These are phyloP conservation scores for Nothobranchius kuhntae DNA, from an alignment of 2,113 vertebrate genomes.

Conservation along the genomic window DNA sequence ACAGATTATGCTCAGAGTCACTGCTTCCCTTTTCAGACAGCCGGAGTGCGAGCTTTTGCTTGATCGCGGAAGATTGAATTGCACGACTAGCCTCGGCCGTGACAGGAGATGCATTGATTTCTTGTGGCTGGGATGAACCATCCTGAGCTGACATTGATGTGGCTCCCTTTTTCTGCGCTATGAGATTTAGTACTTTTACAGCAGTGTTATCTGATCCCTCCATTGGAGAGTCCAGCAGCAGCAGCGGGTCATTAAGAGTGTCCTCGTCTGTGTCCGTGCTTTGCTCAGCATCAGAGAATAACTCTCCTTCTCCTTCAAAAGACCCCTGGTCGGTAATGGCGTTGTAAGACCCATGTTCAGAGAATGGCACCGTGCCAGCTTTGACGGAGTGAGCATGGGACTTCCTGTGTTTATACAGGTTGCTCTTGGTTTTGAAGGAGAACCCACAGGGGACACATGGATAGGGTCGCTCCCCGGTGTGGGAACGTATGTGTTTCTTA, in stretches of 20 bases:
- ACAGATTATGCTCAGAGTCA: constrained; percentile 93
- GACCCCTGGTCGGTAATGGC: constrained; percentile 86
- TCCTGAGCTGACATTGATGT: constrained; percentile 80
- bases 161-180: constrained; percentile 88
- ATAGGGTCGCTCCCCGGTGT: constrained; percentile 96
- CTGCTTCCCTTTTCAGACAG: constrained; percentile 95
- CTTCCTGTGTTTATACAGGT: constrained; percentile 99
- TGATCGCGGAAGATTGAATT: constrained; percentile 92
- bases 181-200: constrained; percentile 91
- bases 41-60: constrained; percentile 93
- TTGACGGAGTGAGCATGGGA: constrained; percentile 97
- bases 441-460: constrained; percentile 97
- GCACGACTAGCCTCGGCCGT: constrained; percentile 81
- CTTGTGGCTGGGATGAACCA: constrained; percentile 80
- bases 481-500: constrained; percentile 98
- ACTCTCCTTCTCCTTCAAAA: constrained; percentile 90
- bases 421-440: constrained; percentile 99
- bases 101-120: constrained; percentile 82
- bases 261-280: constrained; percentile 98
- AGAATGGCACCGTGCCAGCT: constrained; percentile 90
- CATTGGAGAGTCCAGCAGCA: constrained; percentile 75
- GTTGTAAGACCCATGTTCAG: constrained; percentile 86
- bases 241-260: constrained; percentile 79
- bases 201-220: constrained; percentile 86
- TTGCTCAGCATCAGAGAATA: constrained; percentile 95